A percentile compares a stretch with the other conserved stretches of the same genome.
Evolutionary conservation across 2,113 vertebrate genomes (phyloP).

Genomic region (Psophia crepitans): DNA sequence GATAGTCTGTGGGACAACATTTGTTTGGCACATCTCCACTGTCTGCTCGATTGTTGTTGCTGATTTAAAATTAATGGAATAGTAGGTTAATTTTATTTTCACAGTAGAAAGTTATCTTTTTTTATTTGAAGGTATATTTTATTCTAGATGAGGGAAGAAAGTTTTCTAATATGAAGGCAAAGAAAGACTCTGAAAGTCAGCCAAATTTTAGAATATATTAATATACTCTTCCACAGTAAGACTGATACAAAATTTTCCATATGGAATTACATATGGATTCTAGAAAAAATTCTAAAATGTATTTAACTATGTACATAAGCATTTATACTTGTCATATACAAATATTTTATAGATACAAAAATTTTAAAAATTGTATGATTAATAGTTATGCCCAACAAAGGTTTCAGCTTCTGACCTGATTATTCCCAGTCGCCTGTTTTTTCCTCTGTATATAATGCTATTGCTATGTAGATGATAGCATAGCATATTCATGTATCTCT

Average conservation of each 20-base stretch:
- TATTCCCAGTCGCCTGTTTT: neutral
- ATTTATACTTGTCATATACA: neutral
- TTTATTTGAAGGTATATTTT: neutral
- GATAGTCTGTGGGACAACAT: neutral
- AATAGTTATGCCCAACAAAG: neutral
- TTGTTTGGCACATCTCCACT: neutral
- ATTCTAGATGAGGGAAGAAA: neutral
- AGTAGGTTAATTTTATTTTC: neutral
- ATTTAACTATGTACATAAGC: neutral
- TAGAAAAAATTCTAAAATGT: neutral
- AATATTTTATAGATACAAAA: neutral
- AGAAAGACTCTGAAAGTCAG: neutral
- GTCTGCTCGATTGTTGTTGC: neutral
- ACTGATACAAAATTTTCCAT: neutral
- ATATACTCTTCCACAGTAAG: neutral
- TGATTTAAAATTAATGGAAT: neutral
- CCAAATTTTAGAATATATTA: neutral
- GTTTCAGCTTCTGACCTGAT: neutral
- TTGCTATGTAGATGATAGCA: neutral
- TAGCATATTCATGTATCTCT: neutral
- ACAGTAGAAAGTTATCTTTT: neutral
- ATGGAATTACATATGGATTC: neutral
- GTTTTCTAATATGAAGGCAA: neutral
- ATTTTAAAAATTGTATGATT: accelerated
- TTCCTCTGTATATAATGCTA: neutral